Evolutionary conservation across 2,113 vertebrate genomes (phyloP).

Genomic region (Xyliphius kryptos): DNA sequence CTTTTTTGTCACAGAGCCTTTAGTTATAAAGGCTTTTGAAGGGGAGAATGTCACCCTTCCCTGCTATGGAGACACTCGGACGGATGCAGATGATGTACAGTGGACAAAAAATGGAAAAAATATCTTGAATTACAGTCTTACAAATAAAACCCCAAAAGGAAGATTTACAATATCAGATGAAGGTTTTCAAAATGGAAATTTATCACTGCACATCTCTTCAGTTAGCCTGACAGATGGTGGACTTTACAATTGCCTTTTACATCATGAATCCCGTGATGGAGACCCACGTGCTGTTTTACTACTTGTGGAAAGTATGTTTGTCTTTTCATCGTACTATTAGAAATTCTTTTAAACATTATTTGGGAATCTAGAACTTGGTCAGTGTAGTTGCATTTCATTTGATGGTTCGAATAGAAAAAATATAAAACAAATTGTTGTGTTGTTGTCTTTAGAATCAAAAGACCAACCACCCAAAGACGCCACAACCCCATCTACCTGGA

Average conservation of each 20-base stretch:
- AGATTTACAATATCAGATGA: not conserved
- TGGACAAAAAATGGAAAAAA: constrained; percentile 3
- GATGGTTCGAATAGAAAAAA: too few species aligned
- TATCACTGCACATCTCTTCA: not conserved
- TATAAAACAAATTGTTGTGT: too few species aligned
- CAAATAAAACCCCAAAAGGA: too few species aligned
- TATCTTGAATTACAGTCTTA: not conserved
- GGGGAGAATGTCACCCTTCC: not conserved
- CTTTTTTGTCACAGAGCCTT: not conserved
- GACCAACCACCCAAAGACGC: too few species aligned
- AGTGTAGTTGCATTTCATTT: not conserved
- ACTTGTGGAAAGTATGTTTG: not conserved
- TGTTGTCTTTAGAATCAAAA: too few species aligned
- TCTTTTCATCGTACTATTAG: not conserved
- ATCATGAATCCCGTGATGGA: not conserved
- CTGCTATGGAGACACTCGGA: constrained; percentile 8
- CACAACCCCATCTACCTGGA: too few species aligned
- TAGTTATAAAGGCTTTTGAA: not conserved
- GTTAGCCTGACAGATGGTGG: not conserved
- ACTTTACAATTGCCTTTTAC: constrained; percentile 3
- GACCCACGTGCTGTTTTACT: constrained; percentile 10
- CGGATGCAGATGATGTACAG: not conserved
- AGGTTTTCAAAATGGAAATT: not conserved
- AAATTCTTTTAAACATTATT: not conserved
- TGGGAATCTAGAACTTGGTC: not conserved